Evolutionary conservation across 2,113 vertebrate species (phyloP), one percentile per base, ranked within the genome.

Genomic region (Psilopogon haemacephalus): DNA sequence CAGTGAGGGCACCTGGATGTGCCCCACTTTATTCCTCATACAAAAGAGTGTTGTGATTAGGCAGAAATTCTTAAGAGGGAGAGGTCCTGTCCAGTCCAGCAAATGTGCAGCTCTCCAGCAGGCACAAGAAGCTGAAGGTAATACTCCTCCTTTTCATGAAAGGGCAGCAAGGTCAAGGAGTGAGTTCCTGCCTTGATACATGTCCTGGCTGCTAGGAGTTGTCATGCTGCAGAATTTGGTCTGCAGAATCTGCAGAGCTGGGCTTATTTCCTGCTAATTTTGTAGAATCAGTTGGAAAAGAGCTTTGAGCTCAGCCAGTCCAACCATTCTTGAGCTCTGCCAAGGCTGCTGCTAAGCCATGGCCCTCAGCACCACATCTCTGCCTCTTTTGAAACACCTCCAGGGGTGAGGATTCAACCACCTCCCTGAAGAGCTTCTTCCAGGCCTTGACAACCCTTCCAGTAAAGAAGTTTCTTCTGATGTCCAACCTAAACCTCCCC

Each of bases 181-280:
- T 18, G 4, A 32, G 84, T 91, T 76, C 62, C 12, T 71, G 46
- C 78, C 35, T 73, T 85, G 68, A 85, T 76, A 72, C 8, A 0
- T 73, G 52, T 55, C 12, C 23, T 77, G 38, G 44, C 50, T 89
- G 67, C 63, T 40, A 6, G 56, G 44, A 73, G 44, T 70, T 86
- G 62, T 77, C 33, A 18, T 69, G 33, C 59, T 84, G 1, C 7
- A 7, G 71, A 64, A 65, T 75, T 68, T 72, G 32, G n/a, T 84
- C 72, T 90, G 63, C 38, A n/a, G 80, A 71, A 21, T 63, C 59
- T 82, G 35, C 38, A 30, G 48, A 78, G 54, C 62, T 93, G 67
- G 52, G 48, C 50, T 93, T 73, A 38, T 72, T 85, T 95, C 79
- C 40, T 85, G 5, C 68, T 84, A 37, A 85, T 94, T 81, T 90